A percentile compares a stretch with the other conserved stretches of the same genome.
Evolutionary conservation across 2,113 vertebrate genomes (phyloP).

Genomic region (Nerophis lumbriciformis): DNA sequence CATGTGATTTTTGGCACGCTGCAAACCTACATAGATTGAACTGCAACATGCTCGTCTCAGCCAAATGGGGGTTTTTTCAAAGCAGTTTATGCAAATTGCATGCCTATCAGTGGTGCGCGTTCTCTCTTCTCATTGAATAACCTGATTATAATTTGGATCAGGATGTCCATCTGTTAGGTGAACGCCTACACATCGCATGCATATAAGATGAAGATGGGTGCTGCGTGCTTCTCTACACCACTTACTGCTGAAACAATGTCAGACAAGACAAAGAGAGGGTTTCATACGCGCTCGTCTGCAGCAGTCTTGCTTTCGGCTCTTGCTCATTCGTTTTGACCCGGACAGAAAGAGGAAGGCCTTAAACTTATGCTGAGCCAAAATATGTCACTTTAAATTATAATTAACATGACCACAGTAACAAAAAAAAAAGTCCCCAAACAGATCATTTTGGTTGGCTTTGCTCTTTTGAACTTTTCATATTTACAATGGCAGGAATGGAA

Average conservation of each 20-base stretch:
- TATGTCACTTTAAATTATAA: not conserved
- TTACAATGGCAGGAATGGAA: not conserved
- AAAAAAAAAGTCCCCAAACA: not conserved
- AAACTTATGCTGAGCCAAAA: not conserved
- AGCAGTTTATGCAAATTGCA: conserved; percentile 47
- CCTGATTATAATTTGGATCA: conserved; percentile 63
- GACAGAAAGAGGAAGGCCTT: conserved; percentile 7
- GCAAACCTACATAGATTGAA: conserved; percentile 29
- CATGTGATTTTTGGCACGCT: conserved; percentile 17
- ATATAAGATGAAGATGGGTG: conserved; percentile 28
- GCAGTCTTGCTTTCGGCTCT: conserved; percentile 23
- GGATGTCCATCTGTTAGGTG: conserved; percentile 58
- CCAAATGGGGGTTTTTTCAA: conserved; percentile 38
- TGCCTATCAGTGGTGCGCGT: conserved; percentile 45
- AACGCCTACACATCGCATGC: conserved; percentile 37
- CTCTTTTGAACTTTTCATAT: not conserved
- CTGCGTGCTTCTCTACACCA: conserved; percentile 16
- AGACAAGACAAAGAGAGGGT: conserved; percentile 16
- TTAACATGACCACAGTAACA: not conserved
- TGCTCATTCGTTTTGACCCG: conserved; percentile 22
- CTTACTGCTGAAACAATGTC: conserved; percentile 20
- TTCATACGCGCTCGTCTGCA: conserved; percentile 24
- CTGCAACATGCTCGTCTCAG: conserved; percentile 33
- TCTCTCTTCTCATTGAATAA: conserved; percentile 53
- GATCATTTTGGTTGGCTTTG: conserved; percentile 5